Evolutionary conservation across 2,797 vertebrate species (phyloP), one percentile per base, ranked within the genome.

Genomic region (Oryzias sinensis): DNA sequence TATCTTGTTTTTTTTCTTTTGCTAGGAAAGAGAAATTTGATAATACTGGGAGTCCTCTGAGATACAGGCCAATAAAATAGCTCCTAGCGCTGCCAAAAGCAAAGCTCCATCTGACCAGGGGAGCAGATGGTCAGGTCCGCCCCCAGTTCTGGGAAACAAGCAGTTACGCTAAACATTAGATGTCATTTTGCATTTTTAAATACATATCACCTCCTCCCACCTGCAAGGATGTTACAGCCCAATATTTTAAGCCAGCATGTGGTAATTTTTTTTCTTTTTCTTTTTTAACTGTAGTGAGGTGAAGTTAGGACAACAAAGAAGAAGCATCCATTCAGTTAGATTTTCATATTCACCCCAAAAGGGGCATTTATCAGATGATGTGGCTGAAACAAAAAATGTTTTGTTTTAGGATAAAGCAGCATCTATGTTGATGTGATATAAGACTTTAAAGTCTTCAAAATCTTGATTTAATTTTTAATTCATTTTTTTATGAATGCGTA

Each of bases 1-100:
- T 33, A 2, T 3, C 8, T 33, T 33, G 6, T 29, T 29, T 33
- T 33, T 33, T 33, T 33, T 33, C 3, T 33, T 33, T 33, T 33
- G 33, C 67, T 59, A 86, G 88, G 87, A 86, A 81, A 91, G 89
- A 90, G 90, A 93, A 93, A 94, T 93, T 88, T 93, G 93, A 94
- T 94, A 93, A 89, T 90, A 89, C 93, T 84, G 51, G 83, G 91
- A 93, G 91, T 96, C 93, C 84, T 92, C 90, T 91, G 92, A 94
- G 93, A 93, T 91, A 90, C 89, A 91, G 92, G 92, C 93, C 92
- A 90, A 85, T 88, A 80, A 92, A 91, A 91, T 88, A 85, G 90
- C 91, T 91, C 88, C 82, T 84, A 93, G 89, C 88, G 68, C 91
- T 94, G 94, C 93, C 93, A 94, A 91, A 81, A 84, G 92, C 84